Conservation (phyloP, 2,888 invertebrate genomes). For the Heliconius sara region DNA sequence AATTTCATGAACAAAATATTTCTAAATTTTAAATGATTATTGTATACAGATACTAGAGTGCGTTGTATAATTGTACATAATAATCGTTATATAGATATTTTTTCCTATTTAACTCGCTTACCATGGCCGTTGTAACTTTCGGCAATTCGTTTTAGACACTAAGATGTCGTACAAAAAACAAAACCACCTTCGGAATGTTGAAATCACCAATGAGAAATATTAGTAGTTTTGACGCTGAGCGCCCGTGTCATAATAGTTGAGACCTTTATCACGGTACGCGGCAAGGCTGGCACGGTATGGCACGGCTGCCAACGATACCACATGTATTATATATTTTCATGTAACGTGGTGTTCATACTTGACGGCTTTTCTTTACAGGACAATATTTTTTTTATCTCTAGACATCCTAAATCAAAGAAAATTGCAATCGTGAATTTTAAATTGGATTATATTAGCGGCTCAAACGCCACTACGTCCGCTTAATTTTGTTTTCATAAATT, state of each 20-base stretch:
- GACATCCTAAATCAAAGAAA: neutral
- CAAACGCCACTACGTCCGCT: no score
- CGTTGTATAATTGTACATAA: neutral
- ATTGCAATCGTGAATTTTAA: neutral
- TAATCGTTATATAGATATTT: neutral
- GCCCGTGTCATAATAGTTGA: constrained; percentile 74
- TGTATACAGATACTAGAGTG: no score
- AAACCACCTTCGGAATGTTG: constrained; percentile 55
- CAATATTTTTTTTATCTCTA: neutral
- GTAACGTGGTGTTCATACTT: constrained; percentile 67
- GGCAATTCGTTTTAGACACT: constrained; percentile 62
- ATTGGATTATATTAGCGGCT: neutral
- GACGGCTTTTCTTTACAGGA: constrained; percentile 35
- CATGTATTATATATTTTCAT: constrained; percentile 65
- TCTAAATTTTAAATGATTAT: no score
- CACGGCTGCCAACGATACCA: constrained; percentile 75
- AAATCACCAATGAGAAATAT: constrained; percentile 63
- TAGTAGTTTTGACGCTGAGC: constrained; percentile 78
- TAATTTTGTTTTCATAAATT: no score
- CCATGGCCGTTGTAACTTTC: constrained; percentile 56
- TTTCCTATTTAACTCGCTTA: constrained; percentile 26
- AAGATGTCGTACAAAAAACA: constrained; percentile 11
- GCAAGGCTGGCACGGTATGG: constrained; percentile 79
- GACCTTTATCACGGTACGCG: constrained; percentile 69
- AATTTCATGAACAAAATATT: neutral